These are phyloP conservation scores for Hafferia zeledoni DNA, from an alignment of 2,797 vertebrate species.

Conservation along the genomic window DNA sequence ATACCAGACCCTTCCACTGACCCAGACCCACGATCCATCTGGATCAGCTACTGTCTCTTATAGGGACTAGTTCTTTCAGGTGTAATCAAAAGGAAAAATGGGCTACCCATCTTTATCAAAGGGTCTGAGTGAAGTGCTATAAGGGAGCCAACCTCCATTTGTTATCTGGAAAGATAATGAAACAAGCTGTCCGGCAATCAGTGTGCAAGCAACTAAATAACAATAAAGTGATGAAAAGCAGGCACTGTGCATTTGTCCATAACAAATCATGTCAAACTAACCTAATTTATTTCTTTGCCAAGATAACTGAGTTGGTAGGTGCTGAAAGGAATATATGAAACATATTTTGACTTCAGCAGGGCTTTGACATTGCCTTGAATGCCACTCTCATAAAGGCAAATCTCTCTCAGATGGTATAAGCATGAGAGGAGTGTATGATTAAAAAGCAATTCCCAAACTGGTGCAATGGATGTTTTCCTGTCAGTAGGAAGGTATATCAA, in stretches of 20 bases:
- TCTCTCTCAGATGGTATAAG: background rate
- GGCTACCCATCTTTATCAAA: background rate
- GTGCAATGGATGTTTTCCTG: background rate
- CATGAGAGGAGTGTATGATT: background rate
- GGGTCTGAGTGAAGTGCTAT: background rate
- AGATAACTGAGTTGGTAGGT: background rate
- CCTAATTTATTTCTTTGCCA: background rate
- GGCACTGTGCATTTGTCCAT: background rate
- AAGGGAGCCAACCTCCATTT: background rate
- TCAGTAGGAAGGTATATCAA: background rate
- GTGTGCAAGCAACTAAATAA: background rate
- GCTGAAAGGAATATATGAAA: conserved; percentile 17
- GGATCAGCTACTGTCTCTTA: background rate
- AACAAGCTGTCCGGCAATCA: background rate
- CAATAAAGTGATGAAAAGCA: conserved; percentile 17
- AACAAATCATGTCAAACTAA: conserved; percentile 21
- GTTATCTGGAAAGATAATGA: conserved; percentile 8
- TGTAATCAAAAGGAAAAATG: background rate
- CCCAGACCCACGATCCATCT: background rate
- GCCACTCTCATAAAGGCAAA: background rate
- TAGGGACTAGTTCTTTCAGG: background rate
- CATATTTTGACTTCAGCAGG: background rate
- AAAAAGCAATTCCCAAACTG: background rate
- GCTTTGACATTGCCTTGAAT: background rate
- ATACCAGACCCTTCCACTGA: background rate